Base-by-base conservation (phyloP, 1,140 invertebrate species). In the Psix sp. region DNA sequence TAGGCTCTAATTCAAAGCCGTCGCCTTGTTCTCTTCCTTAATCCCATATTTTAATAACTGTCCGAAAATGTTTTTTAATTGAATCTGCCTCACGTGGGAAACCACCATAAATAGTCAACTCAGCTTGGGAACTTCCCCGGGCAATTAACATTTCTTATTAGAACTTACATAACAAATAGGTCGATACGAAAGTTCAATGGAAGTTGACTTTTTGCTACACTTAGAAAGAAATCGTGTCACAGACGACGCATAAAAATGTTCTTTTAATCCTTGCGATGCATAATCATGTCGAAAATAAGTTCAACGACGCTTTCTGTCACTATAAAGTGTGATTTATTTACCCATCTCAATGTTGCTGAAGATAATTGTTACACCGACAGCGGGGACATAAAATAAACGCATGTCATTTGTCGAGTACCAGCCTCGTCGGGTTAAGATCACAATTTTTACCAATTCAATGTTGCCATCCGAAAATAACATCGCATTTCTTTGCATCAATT, bases 291-390 rank as follows among this genome's bases (percentile, higher is more conserved):
- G 24, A 70, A 76, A 76, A 73, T 73, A 76, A 76, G 67, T 72
- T 70, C 72, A 76, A 70, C 67, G 65, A 77, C 59, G 74, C 26
- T 21, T 70, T 14, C 20, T 56, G 57, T 59, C 71, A 57, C 65
- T 77, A 75, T 84, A 81, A 82, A 84, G 76, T 80, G 59, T 82
- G 81, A 84, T 84, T 84, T 83, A 83, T 81, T 78, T 74, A 54
- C 48, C 36, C 72, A 60, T 49, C 57, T 60, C 31, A 62, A 33
- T 42, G 63, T 40, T 57, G 29, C 35, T 42, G 36, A 17, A 29
- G 48, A 59, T 75, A 70, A 75, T 75, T 75, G 60, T 68, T 70
- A 66, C 65, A 70, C 31, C 59, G 46, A 67, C 52, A 57, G 60
- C 51, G 40, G 24, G 29, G 39, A 56, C 57, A 48, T 54, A 65